These are phyloP conservation scores for Rotaria magnacalcarata DNA, from an alignment of 2,888 invertebrate genomes.

Conservation along the genomic window DNA sequence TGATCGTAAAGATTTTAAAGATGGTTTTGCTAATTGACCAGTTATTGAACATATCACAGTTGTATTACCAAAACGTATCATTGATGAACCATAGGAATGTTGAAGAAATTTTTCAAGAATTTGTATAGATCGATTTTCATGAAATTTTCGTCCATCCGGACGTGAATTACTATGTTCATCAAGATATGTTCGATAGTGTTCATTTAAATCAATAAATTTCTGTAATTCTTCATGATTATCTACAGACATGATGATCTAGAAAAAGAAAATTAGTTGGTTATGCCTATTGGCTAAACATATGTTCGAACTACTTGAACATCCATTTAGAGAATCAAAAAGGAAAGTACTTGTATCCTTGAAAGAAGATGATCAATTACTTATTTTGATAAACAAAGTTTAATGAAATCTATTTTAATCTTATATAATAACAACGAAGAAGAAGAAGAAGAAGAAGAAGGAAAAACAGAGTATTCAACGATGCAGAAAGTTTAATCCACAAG, in stretches of 20 bases:
- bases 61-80: constrained; percentile 30
- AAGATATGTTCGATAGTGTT: constrained; percentile 15
- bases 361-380: neutral
- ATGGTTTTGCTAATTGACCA: constrained; percentile 35
- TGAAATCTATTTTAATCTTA: too few species aligned
- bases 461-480: neutral
- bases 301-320: too few species aligned
- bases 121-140: neutral
- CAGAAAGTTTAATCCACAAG: neutral
- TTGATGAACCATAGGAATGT: constrained; percentile 34
- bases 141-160: neutral
- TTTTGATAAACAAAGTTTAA: too few species aligned
- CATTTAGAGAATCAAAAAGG: too few species aligned
- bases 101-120: neutral
- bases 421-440: neutral
- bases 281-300: too few species aligned
- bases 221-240: constrained; percentile 28
- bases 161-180: neutral
- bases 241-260: constrained; percentile 4
- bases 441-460: neutral
- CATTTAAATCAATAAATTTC: constrained; percentile 18
- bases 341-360: neutral
- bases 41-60: constrained; percentile 20
- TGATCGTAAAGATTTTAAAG: neutral
- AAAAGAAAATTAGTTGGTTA: neutral